Percentiles rank a stretch among this genome's conserved stretches.
These are phyloP conservation scores for Pseudolaguvia tuberculata DNA, from an alignment of 2,113 vertebrate species.

Conservation along the genomic window DNA sequence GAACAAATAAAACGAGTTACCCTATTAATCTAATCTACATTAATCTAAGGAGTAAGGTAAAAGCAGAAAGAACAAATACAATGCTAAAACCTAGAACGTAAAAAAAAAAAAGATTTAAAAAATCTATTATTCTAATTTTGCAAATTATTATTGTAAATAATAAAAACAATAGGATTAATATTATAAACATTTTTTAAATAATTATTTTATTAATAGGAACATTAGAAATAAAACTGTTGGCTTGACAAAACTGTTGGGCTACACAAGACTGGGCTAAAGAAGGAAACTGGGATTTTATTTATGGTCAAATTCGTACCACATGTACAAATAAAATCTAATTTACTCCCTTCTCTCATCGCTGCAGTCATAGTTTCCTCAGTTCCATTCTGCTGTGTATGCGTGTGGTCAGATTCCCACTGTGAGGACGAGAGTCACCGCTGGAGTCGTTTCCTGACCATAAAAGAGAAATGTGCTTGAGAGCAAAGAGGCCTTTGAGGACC, in stretches of 20 bases:
- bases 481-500: constrained; percentile 52
- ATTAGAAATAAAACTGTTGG: background rate
- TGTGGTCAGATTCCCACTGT: constrained; percentile 64
- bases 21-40: background rate
- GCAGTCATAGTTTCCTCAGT: constrained; percentile 27
- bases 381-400: constrained; percentile 5
- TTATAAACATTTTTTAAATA: no score
- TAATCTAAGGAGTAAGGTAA: background rate
- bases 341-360: constrained; percentile 8
- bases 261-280: background rate
- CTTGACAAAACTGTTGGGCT: background rate
- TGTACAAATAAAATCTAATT: background rate
- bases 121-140: no score
- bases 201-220: background rate
- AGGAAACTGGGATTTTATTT: constrained; percentile 7
- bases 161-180: no score
- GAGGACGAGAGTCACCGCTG: constrained; percentile 64
- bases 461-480: constrained; percentile 58
- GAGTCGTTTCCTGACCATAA: constrained; percentile 63
- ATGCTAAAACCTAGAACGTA: background rate
- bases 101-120: background rate
- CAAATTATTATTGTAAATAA: no score
- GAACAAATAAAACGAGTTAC: background rate
- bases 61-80: background rate
- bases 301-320: background rate